Conservation (phyloP, 2,888 invertebrate genomes). For the Eupithecia dodoneata region DNA sequence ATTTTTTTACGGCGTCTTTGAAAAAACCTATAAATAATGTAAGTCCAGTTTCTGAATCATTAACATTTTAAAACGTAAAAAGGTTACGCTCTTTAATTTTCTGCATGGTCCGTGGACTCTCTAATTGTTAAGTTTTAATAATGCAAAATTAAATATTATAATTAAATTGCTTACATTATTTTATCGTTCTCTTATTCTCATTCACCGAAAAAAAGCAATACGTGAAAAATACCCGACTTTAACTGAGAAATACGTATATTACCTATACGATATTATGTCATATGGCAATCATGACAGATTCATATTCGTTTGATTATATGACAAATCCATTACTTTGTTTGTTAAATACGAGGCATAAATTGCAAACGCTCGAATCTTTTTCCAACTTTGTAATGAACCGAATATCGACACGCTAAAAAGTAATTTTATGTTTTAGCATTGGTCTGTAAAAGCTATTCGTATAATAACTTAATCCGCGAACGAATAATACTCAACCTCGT, state of each 20-base stretch:
- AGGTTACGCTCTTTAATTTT: slow-evolving; percentile 13
- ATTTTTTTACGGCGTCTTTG: neutral
- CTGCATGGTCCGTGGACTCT: slow-evolving; percentile 3
- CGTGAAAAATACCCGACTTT: neutral
- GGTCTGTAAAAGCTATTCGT: neutral
- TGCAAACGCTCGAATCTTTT: neutral
- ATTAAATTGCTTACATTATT: neutral
- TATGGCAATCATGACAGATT: neutral
- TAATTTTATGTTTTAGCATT: neutral
- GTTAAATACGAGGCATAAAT: neutral
- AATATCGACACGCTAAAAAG: neutral
- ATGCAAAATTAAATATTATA: neutral
- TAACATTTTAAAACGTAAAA: neutral
- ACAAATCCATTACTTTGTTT: neutral
- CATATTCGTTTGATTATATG: neutral
- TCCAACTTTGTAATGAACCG: neutral
- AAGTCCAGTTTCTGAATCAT: neutral
- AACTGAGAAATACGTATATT: neutral
- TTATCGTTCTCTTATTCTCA: neutral
- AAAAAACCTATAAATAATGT: neutral
- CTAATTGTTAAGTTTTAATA: slow-evolving; percentile 7
- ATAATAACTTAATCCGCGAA: neutral
- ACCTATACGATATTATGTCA: neutral
- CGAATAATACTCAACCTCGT: neutral
- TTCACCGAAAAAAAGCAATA: neutral